phyloP scores from a whole-genome alignment of 2,888 invertebrate species.

The Cataglyphis livida region DNA sequence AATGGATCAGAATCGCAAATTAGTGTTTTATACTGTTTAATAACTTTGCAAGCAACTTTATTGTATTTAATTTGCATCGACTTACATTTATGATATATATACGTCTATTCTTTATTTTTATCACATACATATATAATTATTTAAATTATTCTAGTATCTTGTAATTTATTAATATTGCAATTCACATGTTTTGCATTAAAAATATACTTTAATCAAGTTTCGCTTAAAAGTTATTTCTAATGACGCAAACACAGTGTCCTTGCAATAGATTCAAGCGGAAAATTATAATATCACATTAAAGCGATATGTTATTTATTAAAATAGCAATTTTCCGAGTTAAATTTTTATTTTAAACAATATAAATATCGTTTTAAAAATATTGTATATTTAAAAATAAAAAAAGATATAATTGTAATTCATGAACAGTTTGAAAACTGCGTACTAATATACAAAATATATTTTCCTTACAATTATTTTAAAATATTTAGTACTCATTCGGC shows the following conservation, averaged over 20 bases:
- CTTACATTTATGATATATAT: not conserved
- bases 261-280: not conserved
- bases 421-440: not conserved
- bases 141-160: not conserved
- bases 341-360: conserved; percentile 1
- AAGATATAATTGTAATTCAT: conserved; percentile 1
- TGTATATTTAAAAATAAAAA: not conserved
- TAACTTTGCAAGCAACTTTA: not conserved
- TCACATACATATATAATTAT: not conserved
- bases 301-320: not conserved
- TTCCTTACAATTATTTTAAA: not conserved
- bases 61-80: conserved; percentile 27
- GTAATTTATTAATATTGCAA: not conserved
- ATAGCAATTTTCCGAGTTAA: not conserved
- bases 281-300: conserved; percentile 2
- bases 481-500: not conserved
- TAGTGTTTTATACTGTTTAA: not conserved
- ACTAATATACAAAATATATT: not conserved
- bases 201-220: not conserved
- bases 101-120: not conserved
- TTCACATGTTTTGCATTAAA: not conserved
- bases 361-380: not conserved
- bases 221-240: conserved; percentile 22
- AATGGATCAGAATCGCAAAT: conserved; percentile 8
- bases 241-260: conserved; percentile 11